Percentiles rank a stretch among this genome's conserved stretches.
phyloP scores from a whole-genome alignment of 53 echinoderm and acorn worm species.

The Crossaster papposus region DNA sequence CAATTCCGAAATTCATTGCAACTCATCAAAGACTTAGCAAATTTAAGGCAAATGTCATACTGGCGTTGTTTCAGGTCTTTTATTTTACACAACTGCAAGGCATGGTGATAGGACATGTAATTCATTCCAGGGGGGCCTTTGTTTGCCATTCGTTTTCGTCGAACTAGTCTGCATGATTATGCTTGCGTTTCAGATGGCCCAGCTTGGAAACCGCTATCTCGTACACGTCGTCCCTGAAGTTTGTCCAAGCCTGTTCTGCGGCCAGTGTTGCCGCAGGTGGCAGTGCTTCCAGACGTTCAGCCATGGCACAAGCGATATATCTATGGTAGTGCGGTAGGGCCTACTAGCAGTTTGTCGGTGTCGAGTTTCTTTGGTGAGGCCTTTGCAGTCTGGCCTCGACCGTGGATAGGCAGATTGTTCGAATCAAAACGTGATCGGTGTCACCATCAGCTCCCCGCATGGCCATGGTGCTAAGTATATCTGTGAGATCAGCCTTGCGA shows the following conservation, averaged over 20 bases:
- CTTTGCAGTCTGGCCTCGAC: conserved; percentile 5
- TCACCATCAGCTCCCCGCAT: conserved; percentile 52
- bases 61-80: no score
- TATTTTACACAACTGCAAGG: no score
- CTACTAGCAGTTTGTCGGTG: conserved; percentile 10
- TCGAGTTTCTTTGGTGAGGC: conserved; percentile 27
- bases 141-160: conserved; percentile 52
- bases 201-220: conserved; percentile 1
- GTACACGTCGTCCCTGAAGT: neutral
- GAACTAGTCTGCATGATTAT: conserved; percentile 53
- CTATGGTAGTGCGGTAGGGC: neutral
- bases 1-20: no score
- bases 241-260: neutral
- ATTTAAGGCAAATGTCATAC: no score
- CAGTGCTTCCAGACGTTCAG: conserved; percentile 1
- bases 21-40: no score
- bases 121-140: conserved; percentile 55
- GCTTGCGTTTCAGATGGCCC: conserved; percentile 33
- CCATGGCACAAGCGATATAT: neutral
- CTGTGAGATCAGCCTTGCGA: conserved; percentile 27
- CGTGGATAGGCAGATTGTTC: conserved; percentile 11
- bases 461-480: conserved; percentile 45
- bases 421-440: conserved; percentile 62
- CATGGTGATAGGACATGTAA: no score
- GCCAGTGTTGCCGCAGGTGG: conserved; percentile 4